These are phyloP conservation scores for Trigoniulus corallinus DNA, from an alignment of 1,140 invertebrate genomes.

Conservation along the genomic window DNA sequence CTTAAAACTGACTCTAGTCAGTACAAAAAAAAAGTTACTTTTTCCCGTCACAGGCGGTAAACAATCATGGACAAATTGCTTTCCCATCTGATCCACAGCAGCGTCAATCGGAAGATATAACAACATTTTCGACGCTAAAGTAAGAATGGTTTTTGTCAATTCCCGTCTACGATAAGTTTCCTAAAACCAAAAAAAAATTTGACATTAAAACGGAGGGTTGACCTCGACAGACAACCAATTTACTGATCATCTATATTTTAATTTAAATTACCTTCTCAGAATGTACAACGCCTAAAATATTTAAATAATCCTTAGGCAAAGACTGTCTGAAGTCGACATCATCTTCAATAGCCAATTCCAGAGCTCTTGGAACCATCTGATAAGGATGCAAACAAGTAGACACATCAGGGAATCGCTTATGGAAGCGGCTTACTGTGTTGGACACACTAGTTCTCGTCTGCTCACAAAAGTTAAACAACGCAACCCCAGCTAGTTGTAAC, in stretches of 20 bases:
- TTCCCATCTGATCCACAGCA: slow-evolving; percentile 68
- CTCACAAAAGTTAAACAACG: too few species aligned
- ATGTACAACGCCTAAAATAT: slow-evolving; percentile 50
- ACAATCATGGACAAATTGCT: slow-evolving; percentile 66
- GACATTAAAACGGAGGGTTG: background rate
- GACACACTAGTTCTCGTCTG: too few species aligned
- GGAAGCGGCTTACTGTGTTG: too few species aligned
- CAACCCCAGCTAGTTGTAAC: too few species aligned
- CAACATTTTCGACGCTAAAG: slow-evolving; percentile 42
- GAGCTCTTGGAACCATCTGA: slow-evolving; percentile 50
- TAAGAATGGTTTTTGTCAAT: slow-evolving; percentile 39
- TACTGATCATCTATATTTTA: background rate
- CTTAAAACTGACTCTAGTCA: too few species aligned
- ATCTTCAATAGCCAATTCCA: slow-evolving; percentile 49
- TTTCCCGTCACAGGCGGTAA: slow-evolving; percentile 58
- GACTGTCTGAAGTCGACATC: slow-evolving; percentile 58
- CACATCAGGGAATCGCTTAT: background rate
- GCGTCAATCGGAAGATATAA: slow-evolving; percentile 54
- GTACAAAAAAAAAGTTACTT: slow-evolving; percentile 19
- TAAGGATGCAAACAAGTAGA: slow-evolving; percentile 12
- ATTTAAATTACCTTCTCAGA: slow-evolving; percentile 22
- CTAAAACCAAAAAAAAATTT: slow-evolving; percentile 13
- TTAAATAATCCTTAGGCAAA: slow-evolving; percentile 58
- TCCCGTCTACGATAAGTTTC: slow-evolving; percentile 26
- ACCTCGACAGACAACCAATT: background rate